phyloP scores from a whole-genome alignment of 2,113 vertebrate genomes.

The Entelurus aequoreus region DNA sequence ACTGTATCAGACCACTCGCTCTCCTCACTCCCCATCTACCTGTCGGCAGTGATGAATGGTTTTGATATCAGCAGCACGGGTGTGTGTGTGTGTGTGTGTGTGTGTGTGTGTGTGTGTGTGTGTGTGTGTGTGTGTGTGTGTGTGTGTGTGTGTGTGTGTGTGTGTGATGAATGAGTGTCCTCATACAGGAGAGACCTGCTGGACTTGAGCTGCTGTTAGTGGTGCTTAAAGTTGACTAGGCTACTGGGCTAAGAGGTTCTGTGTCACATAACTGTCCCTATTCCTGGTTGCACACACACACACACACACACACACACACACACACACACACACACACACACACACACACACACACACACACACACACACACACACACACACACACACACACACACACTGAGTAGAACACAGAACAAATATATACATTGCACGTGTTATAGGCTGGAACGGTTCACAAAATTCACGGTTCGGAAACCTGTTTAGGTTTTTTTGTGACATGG shows the following conservation, averaged over 20 bases:
- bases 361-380: too few relatives aligned
- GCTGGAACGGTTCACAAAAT: too few relatives aligned
- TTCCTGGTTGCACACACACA: conserved; percentile 3
- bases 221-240: conserved; percentile 66
- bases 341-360: too few relatives aligned
- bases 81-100: not conserved
- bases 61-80: conserved; percentile 45
- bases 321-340: not conserved
- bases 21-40: conserved; percentile 23
- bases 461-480: too few relatives aligned
- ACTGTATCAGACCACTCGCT: conserved; percentile 26
- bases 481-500: too few relatives aligned
- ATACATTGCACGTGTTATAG: too few relatives aligned
- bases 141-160: conserved; percentile 20
- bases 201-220: conserved; percentile 65
- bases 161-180: conserved; percentile 55
- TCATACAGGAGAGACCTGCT: conserved; percentile 47
- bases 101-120: conserved; percentile 15
- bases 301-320: conserved; percentile 6
- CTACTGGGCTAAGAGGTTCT: conserved; percentile 41
- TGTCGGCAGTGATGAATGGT: conserved; percentile 62
- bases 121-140: conserved; percentile 17
- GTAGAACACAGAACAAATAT: too few relatives aligned
- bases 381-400: too few relatives aligned
- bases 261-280: conserved; percentile 46